phyloP scores from a whole-genome alignment of 2,797 vertebrate species.

The Molossus alvarezi region DNA sequence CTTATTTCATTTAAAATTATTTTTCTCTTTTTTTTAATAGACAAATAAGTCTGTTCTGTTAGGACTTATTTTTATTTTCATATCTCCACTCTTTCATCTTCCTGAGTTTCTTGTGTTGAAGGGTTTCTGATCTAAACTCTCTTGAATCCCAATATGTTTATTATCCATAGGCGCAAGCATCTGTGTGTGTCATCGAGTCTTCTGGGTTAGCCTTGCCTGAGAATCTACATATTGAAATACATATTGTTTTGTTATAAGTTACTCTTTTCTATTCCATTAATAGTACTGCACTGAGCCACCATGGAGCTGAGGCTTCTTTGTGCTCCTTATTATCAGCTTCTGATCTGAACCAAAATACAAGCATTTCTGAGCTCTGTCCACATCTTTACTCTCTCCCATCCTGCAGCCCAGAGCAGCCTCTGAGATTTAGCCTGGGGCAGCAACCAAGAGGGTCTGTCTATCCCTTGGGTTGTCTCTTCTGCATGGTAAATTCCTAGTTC shows the following conservation, averaged over 20 bases:
- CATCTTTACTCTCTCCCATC: background rate
- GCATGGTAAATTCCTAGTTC: background rate
- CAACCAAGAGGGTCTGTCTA: background rate
- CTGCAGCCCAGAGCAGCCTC: background rate
- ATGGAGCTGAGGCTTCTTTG: background rate
- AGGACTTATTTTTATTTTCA: slow-evolving; percentile 66
- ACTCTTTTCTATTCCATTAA: background rate
- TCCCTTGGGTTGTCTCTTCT: background rate
- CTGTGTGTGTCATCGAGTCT: background rate
- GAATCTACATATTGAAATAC: slow-evolving; percentile 19
- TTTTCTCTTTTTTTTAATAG: slow-evolving; percentile 66
- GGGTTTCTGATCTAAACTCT: background rate
- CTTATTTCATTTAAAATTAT: slow-evolving; percentile 82
- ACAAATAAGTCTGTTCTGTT: slow-evolving; percentile 70
- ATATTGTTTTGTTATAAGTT: slow-evolving; percentile 50
- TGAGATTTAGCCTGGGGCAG: background rate
- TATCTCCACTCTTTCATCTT: slow-evolving; percentile 27
- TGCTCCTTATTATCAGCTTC: slow-evolving; percentile 18
- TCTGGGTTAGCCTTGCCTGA: background rate
- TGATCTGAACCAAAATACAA: background rate
- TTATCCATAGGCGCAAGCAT: background rate
- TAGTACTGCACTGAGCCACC: background rate
- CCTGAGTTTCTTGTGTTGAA: slow-evolving; percentile 26
- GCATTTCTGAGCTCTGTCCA: background rate
- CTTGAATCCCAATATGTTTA: slow-evolving; percentile 8